Evolutionary conservation across 2,113 vertebrate species (phyloP).

Genomic region (Antigone vipio): DNA sequence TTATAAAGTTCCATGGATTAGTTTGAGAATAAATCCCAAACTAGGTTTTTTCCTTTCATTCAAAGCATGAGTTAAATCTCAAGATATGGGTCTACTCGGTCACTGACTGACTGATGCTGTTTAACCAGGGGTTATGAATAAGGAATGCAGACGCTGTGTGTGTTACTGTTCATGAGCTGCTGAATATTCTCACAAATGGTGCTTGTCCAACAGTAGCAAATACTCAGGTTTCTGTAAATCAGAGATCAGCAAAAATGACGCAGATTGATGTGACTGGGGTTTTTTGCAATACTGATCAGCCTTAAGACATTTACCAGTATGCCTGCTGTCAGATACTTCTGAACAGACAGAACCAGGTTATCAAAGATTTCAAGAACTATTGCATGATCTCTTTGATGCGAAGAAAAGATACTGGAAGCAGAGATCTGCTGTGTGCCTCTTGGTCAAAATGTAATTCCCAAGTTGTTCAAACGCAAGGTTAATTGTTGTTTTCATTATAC

Average conservation of each 20-base stretch:
- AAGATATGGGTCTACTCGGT: neutral
- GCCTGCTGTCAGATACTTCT: neutral
- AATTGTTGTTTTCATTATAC: neutral
- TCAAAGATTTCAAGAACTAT: neutral
- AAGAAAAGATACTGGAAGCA: neutral
- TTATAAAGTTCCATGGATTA: neutral
- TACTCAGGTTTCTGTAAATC: neutral
- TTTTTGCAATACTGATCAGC: neutral
- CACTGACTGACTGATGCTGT: neutral
- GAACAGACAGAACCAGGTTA: neutral
- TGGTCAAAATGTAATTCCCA: neutral
- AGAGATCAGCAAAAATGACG: neutral
- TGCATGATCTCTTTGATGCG: neutral
- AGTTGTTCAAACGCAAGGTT: neutral
- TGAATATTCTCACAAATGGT: neutral
- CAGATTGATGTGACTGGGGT: neutral
- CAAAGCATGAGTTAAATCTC: neutral
- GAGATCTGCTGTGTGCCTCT: neutral
- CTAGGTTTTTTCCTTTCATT: neutral
- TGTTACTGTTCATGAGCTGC: neutral
- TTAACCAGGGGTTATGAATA: neutral
- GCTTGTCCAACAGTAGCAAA: neutral
- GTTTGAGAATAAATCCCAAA: neutral
- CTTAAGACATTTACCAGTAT: neutral
- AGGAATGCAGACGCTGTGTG: neutral